phyloP scores from a whole-genome alignment of 2,888 invertebrate species.

The Caenorhabditis japonica region DNA sequence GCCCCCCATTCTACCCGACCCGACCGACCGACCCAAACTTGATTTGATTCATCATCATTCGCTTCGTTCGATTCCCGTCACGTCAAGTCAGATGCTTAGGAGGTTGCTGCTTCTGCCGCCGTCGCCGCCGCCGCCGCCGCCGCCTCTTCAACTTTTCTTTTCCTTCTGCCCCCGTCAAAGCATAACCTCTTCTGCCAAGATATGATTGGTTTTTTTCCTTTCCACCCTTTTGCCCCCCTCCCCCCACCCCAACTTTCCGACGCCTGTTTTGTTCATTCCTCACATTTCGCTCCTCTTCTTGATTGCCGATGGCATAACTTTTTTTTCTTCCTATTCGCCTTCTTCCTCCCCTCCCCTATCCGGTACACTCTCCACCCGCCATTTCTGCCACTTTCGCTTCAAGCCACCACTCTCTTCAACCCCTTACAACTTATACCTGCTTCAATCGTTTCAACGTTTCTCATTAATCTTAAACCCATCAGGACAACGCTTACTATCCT shows the following conservation, averaged over 20 bases:
- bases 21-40: conserved; percentile 22
- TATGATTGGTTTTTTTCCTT: conserved; percentile 52
- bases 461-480: conserved; percentile 55
- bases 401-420: conserved; percentile 22
- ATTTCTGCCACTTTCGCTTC: conserved; percentile 36
- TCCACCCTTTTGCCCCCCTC: conserved; percentile 4
- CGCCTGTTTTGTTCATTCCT: conserved; percentile 49
- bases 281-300: conserved; percentile 55
- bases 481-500: conserved; percentile 30
- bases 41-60: conserved; percentile 17
- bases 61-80: too few relatives aligned
- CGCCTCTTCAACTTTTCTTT: conserved; percentile 6
- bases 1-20: not conserved
- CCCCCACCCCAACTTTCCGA: conserved; percentile 3
- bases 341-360: conserved; percentile 16
- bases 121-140: not conserved
- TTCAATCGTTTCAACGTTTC: conserved; percentile 56
- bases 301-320: conserved; percentile 45
- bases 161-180: conserved; percentile 18
- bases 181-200: conserved; percentile 42
- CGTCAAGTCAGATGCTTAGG: not conserved
- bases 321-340: conserved; percentile 3
- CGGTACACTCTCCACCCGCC: conserved; percentile 34
- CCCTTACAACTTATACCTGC: conserved; percentile 34
- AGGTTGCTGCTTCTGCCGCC: too few relatives aligned